phyloP scores from a whole-genome alignment of 2,888 invertebrate genomes.

The Pristionchus entomophagus region DNA sequence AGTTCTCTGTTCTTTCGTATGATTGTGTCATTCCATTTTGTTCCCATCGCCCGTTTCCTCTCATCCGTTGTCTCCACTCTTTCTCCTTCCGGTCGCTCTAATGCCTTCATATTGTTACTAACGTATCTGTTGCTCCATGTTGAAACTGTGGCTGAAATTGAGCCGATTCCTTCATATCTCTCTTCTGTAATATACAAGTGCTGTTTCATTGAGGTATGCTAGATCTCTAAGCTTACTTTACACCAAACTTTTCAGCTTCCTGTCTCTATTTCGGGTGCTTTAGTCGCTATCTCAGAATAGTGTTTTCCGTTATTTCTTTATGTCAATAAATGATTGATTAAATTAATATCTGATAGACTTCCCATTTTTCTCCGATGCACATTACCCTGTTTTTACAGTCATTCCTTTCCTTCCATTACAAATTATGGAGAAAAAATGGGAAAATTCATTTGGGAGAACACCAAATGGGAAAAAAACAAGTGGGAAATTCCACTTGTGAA shows the following conservation, averaged over 20 bases:
- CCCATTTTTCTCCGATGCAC: no score
- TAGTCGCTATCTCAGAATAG: background rate
- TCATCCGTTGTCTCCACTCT: background rate
- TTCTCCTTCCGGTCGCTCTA: background rate
- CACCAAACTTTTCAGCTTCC: background rate
- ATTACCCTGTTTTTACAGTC: no score
- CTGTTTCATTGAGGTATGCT: background rate
- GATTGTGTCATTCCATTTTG: background rate
- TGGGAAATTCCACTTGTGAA: no score
- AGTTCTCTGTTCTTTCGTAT: background rate
- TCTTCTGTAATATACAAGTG: background rate
- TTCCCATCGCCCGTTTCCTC: no score
- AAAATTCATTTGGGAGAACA: no score
- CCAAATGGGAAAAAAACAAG: no score
- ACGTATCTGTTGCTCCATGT: background rate
- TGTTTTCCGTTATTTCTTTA: background rate
- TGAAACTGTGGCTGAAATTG: background rate
- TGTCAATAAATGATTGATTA: no score
- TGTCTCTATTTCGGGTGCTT: slow-evolving; percentile 5
- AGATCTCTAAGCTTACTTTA: background rate
- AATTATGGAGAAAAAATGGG: no score
- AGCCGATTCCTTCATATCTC: background rate
- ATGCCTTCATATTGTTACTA: no score
- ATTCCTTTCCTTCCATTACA: no score
- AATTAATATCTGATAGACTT: no score